Evolutionary conservation across 64 coral and sea anemone species (phyloP).

Genomic region (Pachyseris speciosa): DNA sequence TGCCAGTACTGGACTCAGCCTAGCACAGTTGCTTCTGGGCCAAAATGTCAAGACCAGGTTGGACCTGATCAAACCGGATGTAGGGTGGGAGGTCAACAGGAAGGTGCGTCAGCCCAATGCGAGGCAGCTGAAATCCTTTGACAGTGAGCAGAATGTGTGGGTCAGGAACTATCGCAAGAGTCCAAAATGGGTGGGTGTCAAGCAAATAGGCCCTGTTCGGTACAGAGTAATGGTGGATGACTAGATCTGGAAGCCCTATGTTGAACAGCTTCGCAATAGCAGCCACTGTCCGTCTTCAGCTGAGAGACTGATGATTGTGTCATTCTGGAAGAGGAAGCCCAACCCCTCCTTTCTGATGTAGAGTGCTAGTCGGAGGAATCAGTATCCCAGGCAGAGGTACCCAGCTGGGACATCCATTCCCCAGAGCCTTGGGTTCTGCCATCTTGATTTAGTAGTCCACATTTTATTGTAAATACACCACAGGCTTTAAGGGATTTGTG

Average conservation of each 20-base stretch:
- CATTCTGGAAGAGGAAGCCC: too few relatives aligned
- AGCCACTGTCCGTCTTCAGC: too few relatives aligned
- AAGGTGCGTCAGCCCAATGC: conserved; percentile 28
- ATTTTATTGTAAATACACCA: too few relatives aligned
- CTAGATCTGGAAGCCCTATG: conserved; percentile 38
- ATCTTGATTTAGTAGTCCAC: too few relatives aligned
- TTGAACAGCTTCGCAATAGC: too few relatives aligned
- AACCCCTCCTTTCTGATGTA: too few relatives aligned
- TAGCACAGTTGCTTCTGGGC: conserved; percentile 35
- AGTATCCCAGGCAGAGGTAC: too few relatives aligned
- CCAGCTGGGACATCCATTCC: too few relatives aligned
- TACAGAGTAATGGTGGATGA: conserved; percentile 41
- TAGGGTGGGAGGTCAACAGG: conserved; percentile 36
- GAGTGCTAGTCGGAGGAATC: too few relatives aligned
- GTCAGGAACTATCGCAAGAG: conserved; percentile 8
- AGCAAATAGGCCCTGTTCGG: conserved; percentile 37
- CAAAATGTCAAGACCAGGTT: conserved; percentile 36
- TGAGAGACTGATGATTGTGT: too few relatives aligned
- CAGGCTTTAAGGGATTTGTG: too few relatives aligned
- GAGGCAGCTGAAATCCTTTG: background rate
- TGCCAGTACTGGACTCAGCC: conserved; percentile 35
- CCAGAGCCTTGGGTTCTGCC: too few relatives aligned
- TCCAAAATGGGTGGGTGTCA: conserved; percentile 33
- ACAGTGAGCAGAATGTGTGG: conserved; percentile 9
- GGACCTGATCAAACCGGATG: conserved; percentile 18